A percentile compares a stretch with the other conserved stretches of the same genome.
phyloP scores from a whole-genome alignment of 2,888 invertebrate genomes.

The Mythimna loreyi region DNA sequence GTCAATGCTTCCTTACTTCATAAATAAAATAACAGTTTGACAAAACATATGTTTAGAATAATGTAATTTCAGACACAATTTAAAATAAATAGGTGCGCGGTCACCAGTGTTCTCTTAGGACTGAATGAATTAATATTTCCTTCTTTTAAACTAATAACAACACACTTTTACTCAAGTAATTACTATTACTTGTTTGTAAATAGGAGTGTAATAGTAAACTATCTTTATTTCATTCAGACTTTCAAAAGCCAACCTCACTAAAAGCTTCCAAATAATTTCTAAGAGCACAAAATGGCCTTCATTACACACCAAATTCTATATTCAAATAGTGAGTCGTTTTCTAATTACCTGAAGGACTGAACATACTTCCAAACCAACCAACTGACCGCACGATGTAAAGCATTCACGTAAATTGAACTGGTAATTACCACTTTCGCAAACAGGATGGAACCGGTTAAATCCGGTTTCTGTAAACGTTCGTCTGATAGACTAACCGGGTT shows the following conservation, averaged over 20 bases:
- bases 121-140: too few relatives aligned
- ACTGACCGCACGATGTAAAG: constrained; percentile 52
- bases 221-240: not conserved
- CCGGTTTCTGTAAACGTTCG: constrained; percentile 61
- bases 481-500: constrained; percentile 59
- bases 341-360: constrained; percentile 46
- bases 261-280: constrained; percentile 8
- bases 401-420: constrained; percentile 64
- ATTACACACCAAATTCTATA: constrained; percentile 20
- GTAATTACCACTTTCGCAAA: constrained; percentile 73
- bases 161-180: too few relatives aligned
- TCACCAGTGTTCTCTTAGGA: too few relatives aligned
- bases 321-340: constrained; percentile 16
- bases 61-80: too few relatives aligned
- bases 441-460: constrained; percentile 66
- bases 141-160: too few relatives aligned
- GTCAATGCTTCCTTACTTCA: too few relatives aligned
- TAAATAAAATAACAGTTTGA: too few relatives aligned
- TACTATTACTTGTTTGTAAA: too few relatives aligned
- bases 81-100: too few relatives aligned
- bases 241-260: not conserved
- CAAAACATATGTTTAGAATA: too few relatives aligned
- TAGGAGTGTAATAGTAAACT: not conserved
- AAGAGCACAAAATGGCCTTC: constrained; percentile 18
- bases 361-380: constrained; percentile 41